A percentile compares a stretch with the other conserved stretches of the same genome.
Conservation (phyloP, 1,140 invertebrate genomes). For the Saccostrea cuccullata region DNA sequence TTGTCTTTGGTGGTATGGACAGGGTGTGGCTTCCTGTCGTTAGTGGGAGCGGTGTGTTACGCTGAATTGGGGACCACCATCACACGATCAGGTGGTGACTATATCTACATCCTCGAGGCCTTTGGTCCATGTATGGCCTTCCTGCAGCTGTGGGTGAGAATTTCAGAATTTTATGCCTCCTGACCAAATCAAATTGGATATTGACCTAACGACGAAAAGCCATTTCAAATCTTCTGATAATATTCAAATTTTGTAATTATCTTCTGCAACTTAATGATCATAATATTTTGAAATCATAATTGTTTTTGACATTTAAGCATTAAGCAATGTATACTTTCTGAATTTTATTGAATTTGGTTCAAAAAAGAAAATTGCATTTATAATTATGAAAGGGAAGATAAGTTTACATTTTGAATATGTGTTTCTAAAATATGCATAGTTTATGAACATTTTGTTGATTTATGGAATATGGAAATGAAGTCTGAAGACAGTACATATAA, state of each 20-base stretch:
- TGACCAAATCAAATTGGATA: background rate
- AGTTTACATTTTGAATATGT: too few species aligned
- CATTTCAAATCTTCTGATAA: too few species aligned
- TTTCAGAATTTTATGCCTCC: background rate
- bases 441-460: too few species aligned
- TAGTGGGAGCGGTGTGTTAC: conserved; percentile 71
- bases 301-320: too few species aligned
- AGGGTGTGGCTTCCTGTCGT: conserved; percentile 84
- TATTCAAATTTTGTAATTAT: too few species aligned
- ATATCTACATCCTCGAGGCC: conserved; percentile 69
- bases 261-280: too few species aligned
- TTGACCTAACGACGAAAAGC: background rate
- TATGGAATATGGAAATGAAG: background rate
- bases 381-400: too few species aligned
- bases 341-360: too few species aligned
- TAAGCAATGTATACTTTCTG: too few species aligned
- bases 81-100: conserved; percentile 72
- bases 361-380: too few species aligned
- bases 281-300: too few species aligned
- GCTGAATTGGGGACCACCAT: conserved; percentile 73
- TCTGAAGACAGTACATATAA: background rate
- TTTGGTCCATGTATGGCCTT: conserved; percentile 86
- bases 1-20: conserved; percentile 95
- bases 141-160: conserved; percentile 89
- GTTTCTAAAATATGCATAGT: too few species aligned